These are phyloP conservation scores for Tetrax tetrax DNA, from an alignment of 2,113 vertebrate species.

Conservation along the genomic window DNA sequence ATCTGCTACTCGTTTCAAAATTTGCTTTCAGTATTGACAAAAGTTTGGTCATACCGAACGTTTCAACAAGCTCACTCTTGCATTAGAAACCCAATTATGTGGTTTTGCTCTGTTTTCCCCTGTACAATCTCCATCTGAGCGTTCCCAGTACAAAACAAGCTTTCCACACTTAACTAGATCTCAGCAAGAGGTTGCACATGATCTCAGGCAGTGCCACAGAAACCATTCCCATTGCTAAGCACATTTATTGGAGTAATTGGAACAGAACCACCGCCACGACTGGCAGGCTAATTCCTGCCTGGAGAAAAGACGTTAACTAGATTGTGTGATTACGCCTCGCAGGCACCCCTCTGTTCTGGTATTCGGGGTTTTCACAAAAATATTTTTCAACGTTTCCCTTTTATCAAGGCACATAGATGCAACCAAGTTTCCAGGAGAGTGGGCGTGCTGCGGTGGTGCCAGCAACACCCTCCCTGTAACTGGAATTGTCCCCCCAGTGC, in stretches of 20 bases:
- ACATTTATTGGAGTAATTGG: constrained; percentile 33
- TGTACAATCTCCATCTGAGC: constrained; percentile 48
- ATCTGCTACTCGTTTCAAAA: neutral
- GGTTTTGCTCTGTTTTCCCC: constrained; percentile 30
- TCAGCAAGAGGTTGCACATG: constrained; percentile 56
- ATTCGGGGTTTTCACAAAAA: neutral
- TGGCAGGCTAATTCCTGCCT: constrained; percentile 42
- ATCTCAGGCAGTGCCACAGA: constrained; percentile 43
- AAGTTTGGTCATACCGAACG: neutral
- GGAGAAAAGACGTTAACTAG: constrained; percentile 10
- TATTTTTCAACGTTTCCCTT: neutral
- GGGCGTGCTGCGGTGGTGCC: neutral
- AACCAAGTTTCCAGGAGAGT: neutral
- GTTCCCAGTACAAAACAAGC: constrained; percentile 60
- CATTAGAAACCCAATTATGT: constrained; percentile 43
- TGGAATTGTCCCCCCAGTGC: neutral
- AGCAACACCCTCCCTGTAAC: neutral
- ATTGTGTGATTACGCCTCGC: neutral
- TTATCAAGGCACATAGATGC: neutral
- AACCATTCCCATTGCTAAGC: constrained; percentile 36
- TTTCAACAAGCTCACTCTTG: constrained; percentile 40
- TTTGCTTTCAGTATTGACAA: neutral
- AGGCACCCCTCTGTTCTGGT: neutral
- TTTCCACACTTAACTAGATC: constrained; percentile 46
- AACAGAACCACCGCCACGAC: constrained; percentile 33